Conservation (phyloP, 1,140 invertebrate genomes). For the Mesaphorura yosii region DNA sequence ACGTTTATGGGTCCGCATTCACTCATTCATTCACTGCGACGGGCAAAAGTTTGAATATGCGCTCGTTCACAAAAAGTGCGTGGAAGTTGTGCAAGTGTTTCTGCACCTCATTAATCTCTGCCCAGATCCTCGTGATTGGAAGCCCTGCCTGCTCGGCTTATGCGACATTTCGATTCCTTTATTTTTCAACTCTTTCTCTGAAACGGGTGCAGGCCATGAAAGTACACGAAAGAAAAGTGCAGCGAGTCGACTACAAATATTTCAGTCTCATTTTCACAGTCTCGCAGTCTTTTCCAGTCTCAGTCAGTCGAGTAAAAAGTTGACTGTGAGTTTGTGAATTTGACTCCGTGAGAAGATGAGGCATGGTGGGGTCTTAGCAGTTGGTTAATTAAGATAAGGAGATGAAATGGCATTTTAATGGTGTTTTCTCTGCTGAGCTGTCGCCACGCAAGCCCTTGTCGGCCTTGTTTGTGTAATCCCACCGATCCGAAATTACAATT, state of each 20-base stretch:
- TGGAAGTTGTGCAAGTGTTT: too few species aligned
- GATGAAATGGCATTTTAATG: slow-evolving; percentile 28
- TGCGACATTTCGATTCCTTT: slow-evolving; percentile 1
- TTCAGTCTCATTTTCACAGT: not conserved
- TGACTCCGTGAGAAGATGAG: too few species aligned
- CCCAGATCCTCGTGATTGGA: slow-evolving; percentile 19
- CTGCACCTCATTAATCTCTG: slow-evolving; percentile 25
- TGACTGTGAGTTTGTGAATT: too few species aligned
- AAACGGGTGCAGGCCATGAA: not conserved
- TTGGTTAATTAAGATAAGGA: slow-evolving; percentile 30
- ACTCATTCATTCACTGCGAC: too few species aligned
- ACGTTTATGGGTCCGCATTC: too few species aligned
- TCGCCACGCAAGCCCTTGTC: too few species aligned
- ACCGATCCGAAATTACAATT: not conserved
- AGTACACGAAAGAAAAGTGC: not conserved
- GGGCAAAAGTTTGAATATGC: too few species aligned
- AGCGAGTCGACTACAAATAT: too few species aligned
- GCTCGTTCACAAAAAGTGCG: too few species aligned
- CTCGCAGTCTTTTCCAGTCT: not conserved
- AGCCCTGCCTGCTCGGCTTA: not conserved
- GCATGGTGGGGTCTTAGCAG: slow-evolving; percentile 14
- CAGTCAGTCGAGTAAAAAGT: too few species aligned
- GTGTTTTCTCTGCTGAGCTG: not conserved
- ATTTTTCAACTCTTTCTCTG: not conserved
- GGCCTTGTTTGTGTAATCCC: too few species aligned